These are phyloP conservation scores for Neelides sp. DNA, from an alignment of 1,140 invertebrate genomes.

Conservation along the genomic window DNA sequence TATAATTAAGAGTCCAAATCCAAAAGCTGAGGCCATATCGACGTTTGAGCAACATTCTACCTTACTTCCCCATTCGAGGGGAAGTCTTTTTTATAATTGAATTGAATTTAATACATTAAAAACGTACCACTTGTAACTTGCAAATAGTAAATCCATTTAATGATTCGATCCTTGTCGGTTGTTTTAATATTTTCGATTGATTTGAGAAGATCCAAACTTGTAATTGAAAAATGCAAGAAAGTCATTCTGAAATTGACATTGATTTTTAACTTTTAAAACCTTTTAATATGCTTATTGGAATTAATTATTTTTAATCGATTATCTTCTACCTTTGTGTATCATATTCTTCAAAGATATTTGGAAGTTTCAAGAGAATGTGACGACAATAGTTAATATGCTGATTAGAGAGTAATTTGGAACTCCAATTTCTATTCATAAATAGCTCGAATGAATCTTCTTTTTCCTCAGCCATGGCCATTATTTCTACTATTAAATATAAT, in stretches of 20 bases:
- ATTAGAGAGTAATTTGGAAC: constrained; percentile 12
- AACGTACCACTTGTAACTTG: constrained; percentile 50
- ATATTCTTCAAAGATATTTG: constrained; percentile 23
- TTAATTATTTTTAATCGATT: neutral
- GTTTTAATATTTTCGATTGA: constrained; percentile 51
- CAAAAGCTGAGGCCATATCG: too few relatives aligned
- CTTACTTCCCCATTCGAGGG: too few relatives aligned
- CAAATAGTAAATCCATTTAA: constrained; percentile 80
- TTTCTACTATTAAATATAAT: neutral
- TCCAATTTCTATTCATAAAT: neutral
- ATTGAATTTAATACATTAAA: too few relatives aligned
- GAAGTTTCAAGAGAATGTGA: constrained; percentile 12
- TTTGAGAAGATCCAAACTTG: constrained; percentile 73
- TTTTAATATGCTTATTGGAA: neutral
- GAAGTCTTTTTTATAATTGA: too few relatives aligned
- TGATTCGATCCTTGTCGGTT: constrained; percentile 51
- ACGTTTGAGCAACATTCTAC: too few relatives aligned
- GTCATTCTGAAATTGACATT: constrained; percentile 17
- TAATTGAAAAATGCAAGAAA: constrained; percentile 57
- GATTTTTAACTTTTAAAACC: neutral
- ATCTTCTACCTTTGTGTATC: constrained; percentile 25
- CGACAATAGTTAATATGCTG: constrained; percentile 22
- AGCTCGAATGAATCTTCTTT: neutral
- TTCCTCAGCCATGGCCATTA: neutral
- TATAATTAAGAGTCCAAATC: too few relatives aligned